These are phyloP conservation scores for Sarcophaga subvicina DNA, from an alignment of 2,888 invertebrate species.

Conservation along the genomic window DNA sequence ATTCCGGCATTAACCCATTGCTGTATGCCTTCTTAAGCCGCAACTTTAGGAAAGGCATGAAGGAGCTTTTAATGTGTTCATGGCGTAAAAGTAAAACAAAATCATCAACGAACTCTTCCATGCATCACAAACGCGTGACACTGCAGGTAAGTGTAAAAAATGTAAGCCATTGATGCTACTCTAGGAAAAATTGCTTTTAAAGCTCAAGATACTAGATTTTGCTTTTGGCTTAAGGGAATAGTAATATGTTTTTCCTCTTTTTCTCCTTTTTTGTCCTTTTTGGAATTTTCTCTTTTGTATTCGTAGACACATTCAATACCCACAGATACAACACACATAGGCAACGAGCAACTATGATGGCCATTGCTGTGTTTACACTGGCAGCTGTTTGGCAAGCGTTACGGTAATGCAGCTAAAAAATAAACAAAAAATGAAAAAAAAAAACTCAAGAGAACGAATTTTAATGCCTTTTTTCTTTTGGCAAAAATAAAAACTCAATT, in stretches of 20 bases:
- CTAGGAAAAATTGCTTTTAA: not conserved
- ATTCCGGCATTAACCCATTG: conserved; percentile 94
- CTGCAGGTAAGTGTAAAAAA: conserved; percentile 78
- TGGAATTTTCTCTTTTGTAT: conserved; percentile 15
- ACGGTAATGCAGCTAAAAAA: conserved; percentile 39
- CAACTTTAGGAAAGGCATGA: conserved; percentile 92
- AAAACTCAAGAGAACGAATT: not conserved
- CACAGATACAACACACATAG: conserved; percentile 81
- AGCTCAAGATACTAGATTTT: not conserved
- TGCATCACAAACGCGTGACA: conserved; percentile 80
- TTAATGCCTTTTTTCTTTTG: not conserved
- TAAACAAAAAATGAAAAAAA: too few species aligned
- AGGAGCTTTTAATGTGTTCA: conserved; percentile 88
- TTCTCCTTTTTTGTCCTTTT: conserved; percentile 4
- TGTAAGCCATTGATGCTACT: conserved; percentile 4
- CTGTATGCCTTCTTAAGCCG: conserved; percentile 93
- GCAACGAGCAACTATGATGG: conserved; percentile 82
- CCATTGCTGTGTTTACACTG: conserved; percentile 72
- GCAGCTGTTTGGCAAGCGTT: conserved; percentile 74
- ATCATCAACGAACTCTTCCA: conserved; percentile 80
- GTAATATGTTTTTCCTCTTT: not conserved
- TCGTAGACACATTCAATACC: conserved; percentile 80
- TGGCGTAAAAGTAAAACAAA: conserved; percentile 81
- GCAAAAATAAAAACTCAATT: conserved; percentile 27
- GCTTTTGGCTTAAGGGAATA: not conserved